A percentile compares a stretch with the other conserved stretches of the same genome.
These are phyloP conservation scores for Cheilosia urbana DNA, from an alignment of 2,888 invertebrate genomes.

Conservation along the genomic window DNA sequence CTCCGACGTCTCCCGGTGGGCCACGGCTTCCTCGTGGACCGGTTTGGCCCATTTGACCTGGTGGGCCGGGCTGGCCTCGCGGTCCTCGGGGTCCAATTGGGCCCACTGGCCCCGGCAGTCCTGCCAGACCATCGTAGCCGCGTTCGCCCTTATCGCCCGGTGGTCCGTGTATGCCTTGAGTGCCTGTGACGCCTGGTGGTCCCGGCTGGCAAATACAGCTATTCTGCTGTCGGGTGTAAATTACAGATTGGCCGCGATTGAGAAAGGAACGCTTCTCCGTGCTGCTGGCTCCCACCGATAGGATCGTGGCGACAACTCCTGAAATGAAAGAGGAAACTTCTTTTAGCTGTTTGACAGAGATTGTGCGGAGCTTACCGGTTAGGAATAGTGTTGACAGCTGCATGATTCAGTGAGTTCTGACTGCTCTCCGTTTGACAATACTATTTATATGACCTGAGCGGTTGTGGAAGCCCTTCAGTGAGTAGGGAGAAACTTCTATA, in stretches of 20 bases:
- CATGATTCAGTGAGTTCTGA: slow-evolving; percentile 41
- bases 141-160: slow-evolving; percentile 54
- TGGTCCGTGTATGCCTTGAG: slow-evolving; percentile 39
- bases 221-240: slow-evolving; percentile 10
- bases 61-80: slow-evolving; percentile 33
- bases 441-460: slow-evolving; percentile 32
- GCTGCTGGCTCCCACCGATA: background rate
- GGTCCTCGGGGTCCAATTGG: slow-evolving; percentile 46
- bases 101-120: slow-evolving; percentile 44
- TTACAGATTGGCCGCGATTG: slow-evolving; percentile 21
- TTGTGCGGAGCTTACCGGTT: slow-evolving; percentile 9
- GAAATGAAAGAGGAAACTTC: background rate
- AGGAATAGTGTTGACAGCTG: slow-evolving; percentile 21
- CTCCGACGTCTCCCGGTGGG: slow-evolving; percentile 38
- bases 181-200: slow-evolving; percentile 48
- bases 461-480: background rate
- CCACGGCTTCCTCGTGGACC: slow-evolving; percentile 55
- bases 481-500: background rate
- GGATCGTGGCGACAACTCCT: slow-evolving; percentile 6
- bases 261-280: background rate
- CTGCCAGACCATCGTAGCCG: slow-evolving; percentile 45
- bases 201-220: slow-evolving; percentile 39
- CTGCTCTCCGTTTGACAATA: background rate
- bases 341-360: background rate
- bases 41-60: slow-evolving; percentile 41